Percentiles rank a stretch among this genome's conserved stretches.
Evolutionary conservation across 2,888 invertebrate species (phyloP).

Genomic region (Cryptocheilus praepositus): DNA sequence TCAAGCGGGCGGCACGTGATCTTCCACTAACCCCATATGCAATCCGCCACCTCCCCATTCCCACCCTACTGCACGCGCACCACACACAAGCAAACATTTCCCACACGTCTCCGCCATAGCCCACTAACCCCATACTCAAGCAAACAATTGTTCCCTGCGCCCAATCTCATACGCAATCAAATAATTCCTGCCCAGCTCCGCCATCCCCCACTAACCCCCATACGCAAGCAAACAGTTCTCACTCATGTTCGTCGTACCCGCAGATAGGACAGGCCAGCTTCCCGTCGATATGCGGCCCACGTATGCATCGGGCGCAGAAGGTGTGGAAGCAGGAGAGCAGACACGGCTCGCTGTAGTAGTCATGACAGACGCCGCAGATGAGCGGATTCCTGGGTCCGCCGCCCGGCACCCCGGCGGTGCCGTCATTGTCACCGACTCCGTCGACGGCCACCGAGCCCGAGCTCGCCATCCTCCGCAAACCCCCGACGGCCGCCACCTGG

Average conservation of each 20-base stretch:
- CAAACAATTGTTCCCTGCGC: too few relatives aligned
- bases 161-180: too few relatives aligned
- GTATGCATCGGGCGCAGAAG: constrained; percentile 82
- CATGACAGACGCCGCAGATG: constrained; percentile 81
- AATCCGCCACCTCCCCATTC: too few relatives aligned
- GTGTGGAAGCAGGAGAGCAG: constrained; percentile 83
- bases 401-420: constrained; percentile 56
- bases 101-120: too few relatives aligned
- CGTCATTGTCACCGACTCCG: constrained; percentile 62
- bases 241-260: constrained; percentile 74
- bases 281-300: constrained; percentile 79
- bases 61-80: too few relatives aligned
- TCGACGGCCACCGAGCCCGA: constrained; percentile 61
- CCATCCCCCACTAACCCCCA: too few relatives aligned
- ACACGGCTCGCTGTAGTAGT: constrained; percentile 82
- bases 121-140: too few relatives aligned
- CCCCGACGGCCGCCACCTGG: constrained; percentile 34
- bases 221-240: too few relatives aligned
- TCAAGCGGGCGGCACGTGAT: too few relatives aligned
- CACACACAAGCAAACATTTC: too few relatives aligned
- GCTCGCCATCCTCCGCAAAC: constrained; percentile 62
- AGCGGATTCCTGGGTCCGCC: constrained; percentile 77
- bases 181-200: too few relatives aligned
- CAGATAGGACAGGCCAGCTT: constrained; percentile 82
- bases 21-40: too few relatives aligned